A percentile compares a stretch with the other conserved stretches of the same genome.
These are phyloP conservation scores for Brachypalpus laphriformis DNA, from an alignment of 2,888 invertebrate species.

Conservation along the genomic window DNA sequence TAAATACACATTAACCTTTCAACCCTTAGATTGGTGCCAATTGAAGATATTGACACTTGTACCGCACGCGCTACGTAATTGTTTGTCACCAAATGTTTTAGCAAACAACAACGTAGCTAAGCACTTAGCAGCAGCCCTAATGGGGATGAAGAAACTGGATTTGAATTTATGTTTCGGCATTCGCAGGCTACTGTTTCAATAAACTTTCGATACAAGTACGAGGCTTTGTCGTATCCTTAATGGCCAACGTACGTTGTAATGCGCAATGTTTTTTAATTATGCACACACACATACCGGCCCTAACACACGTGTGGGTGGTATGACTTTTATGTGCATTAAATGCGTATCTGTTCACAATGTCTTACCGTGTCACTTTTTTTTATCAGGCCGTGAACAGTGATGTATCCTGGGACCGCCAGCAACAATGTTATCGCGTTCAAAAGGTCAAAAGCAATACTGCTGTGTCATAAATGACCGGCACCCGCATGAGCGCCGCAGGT, in stretches of 20 bases:
- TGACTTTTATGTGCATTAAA: neutral
- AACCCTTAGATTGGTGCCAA: constrained; percentile 60
- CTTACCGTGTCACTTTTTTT: neutral
- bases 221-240: neutral
- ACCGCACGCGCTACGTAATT: constrained; percentile 46
- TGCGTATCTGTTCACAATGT: neutral
- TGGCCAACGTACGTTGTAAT: neutral
- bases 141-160: constrained; percentile 6
- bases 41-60: constrained; percentile 54
- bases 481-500: neutral
- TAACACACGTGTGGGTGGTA: neutral
- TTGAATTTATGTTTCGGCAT: constrained; percentile 24
- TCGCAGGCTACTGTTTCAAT: neutral
- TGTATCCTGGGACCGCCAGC: neutral
- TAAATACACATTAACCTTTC: constrained; percentile 43
- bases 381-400: neutral
- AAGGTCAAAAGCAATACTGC: constrained; percentile 17
- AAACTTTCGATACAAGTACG: neutral
- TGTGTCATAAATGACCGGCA: neutral
- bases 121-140: neutral
- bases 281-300: neutral
- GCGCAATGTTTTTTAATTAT: constrained; percentile 16
- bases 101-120: constrained; percentile 11
- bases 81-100: constrained; percentile 34
- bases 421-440: constrained; percentile 1